These are phyloP conservation scores for Pogonophryne albipinna DNA, from an alignment of 2,797 vertebrate species.

Conservation along the genomic window DNA sequence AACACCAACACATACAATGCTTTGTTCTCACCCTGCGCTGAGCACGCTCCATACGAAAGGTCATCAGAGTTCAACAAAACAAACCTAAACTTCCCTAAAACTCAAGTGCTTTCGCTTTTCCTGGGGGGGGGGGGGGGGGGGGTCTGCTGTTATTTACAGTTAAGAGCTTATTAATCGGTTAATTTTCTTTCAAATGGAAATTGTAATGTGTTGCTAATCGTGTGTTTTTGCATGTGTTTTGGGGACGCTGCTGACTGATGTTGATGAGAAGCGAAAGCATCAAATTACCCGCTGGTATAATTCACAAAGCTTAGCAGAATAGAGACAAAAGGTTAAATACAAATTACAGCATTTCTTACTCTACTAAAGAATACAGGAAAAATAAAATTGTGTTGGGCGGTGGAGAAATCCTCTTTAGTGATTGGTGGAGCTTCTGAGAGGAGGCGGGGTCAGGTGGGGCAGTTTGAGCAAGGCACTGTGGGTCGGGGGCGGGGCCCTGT, in stretches of 20 bases:
- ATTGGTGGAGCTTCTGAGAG: constrained; percentile 38
- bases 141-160: constrained; percentile 75
- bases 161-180: constrained; percentile 64
- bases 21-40: constrained; percentile 83
- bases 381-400: constrained; percentile 37
- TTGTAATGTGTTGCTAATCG: constrained; percentile 27
- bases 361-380: constrained; percentile 65
- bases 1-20: constrained; percentile 84
- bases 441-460: constrained; percentile 47
- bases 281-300: constrained; percentile 57
- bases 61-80: constrained; percentile 61
- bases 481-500: constrained; percentile 50
- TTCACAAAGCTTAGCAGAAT: constrained; percentile 77
- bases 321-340: constrained; percentile 70
- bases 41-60: constrained; percentile 77
- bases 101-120: constrained; percentile 76
- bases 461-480: constrained; percentile 82
- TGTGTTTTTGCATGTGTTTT: constrained; percentile 62
- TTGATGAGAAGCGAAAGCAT: constrained; percentile 49
- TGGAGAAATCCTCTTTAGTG: constrained; percentile 48
- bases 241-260: constrained; percentile 46
- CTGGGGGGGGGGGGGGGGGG: constrained; percentile 26
- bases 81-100: constrained; percentile 65
- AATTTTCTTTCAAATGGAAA: constrained; percentile 35
- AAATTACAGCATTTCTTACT: constrained; percentile 73